Conservation (phyloP, 2,113 vertebrate species). For the Xyliphius kryptos region DNA sequence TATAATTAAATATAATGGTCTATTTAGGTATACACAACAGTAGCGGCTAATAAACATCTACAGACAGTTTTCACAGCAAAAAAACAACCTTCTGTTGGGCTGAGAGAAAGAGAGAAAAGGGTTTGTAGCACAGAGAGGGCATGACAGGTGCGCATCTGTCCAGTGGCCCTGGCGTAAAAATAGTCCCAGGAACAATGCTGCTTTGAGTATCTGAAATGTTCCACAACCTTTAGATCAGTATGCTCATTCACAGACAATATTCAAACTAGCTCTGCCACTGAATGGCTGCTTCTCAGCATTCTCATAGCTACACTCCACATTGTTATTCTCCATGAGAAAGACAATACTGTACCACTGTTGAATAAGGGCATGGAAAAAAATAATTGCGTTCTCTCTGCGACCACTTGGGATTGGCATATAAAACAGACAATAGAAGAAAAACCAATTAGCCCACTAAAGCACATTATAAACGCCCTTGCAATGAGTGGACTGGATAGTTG, state of each 20-base stretch:
- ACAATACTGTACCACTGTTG: neutral
- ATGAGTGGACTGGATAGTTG: conserved; percentile 10
- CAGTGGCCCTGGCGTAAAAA: too few species aligned
- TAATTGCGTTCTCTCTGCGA: conserved; percentile 15
- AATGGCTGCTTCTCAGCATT: conserved; percentile 13
- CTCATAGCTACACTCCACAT: neutral
- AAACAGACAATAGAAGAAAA: conserved; percentile 26
- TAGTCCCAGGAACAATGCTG: too few species aligned
- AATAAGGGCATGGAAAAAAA: too few species aligned
- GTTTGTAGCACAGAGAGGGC: too few species aligned
- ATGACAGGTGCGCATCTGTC: too few species aligned
- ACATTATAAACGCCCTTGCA: conserved; percentile 10
- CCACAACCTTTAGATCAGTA: conserved; percentile 24
- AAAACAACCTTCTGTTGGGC: too few species aligned
- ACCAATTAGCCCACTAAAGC: conserved; percentile 34
- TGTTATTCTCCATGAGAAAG: conserved; percentile 20
- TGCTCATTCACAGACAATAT: neutral
- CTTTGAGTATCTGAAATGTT: conserved; percentile 10
- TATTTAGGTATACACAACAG: too few species aligned
- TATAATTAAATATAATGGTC: too few species aligned
- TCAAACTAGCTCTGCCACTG: conserved; percentile 10
- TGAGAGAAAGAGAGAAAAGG: too few species aligned
- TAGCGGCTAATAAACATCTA: too few species aligned
- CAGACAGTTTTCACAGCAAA: too few species aligned
- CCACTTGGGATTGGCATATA: conserved; percentile 36